phyloP scores from a whole-genome alignment of 2,888 invertebrate species.

The Aporophyla lueneburgensis region DNA sequence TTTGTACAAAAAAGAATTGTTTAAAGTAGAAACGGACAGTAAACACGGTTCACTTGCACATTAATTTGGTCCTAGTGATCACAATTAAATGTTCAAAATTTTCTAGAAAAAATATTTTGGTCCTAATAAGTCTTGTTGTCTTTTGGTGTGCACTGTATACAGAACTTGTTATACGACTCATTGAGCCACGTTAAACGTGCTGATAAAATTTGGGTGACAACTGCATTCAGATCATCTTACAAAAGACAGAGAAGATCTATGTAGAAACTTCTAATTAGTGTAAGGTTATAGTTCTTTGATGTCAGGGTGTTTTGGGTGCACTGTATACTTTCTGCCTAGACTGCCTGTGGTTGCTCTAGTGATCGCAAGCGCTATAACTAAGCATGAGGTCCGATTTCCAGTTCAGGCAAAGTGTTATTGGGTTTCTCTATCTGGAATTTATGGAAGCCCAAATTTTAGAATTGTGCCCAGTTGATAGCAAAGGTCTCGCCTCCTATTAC shows the following conservation, averaged over 20 bases:
- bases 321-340: background rate
- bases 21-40: constrained; percentile 5
- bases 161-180: background rate
- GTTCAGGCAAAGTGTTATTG: no score
- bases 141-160: background rate
- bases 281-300: background rate
- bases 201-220: background rate
- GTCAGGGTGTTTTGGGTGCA: background rate
- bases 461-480: no score
- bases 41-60: background rate
- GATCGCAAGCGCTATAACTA: no score
- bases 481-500: no score
- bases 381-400: no score
- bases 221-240: background rate
- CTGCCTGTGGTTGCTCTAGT: no score
- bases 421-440: no score
- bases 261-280: background rate
- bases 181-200: background rate
- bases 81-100: background rate
- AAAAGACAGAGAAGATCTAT: background rate
- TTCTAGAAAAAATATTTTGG: background rate
- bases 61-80: no score
- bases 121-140: background rate
- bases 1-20: background rate
- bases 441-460: no score